A percentile compares a stretch with the other conserved stretches of the same genome.
Evolutionary conservation across 1,140 invertebrate genomes (phyloP).

Genomic region (Cyclina sinensis): DNA sequence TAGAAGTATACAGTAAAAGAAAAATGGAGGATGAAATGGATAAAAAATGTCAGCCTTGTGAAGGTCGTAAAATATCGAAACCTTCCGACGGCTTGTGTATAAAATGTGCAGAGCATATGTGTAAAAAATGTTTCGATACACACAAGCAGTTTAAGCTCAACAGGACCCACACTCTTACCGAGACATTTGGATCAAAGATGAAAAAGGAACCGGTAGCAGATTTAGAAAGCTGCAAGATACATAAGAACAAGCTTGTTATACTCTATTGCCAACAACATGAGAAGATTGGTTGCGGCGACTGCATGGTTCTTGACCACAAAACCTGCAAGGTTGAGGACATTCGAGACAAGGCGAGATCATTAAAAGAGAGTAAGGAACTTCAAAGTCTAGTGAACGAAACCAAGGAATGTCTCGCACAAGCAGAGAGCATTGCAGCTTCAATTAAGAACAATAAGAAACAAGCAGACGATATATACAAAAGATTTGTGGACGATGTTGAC

Average conservation of each 20-base stretch:
- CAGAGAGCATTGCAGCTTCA: no score
- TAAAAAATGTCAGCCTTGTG: neutral
- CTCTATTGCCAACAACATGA: constrained; percentile 1
- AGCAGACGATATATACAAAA: no score
- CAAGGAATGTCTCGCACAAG: no score
- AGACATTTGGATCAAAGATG: neutral
- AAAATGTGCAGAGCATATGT: neutral
- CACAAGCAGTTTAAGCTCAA: neutral
- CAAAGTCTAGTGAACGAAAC: no score
- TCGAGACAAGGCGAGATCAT: neutral
- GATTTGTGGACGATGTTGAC: no score
- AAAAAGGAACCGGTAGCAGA: neutral
- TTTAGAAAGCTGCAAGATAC: neutral
- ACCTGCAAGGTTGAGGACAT: neutral
- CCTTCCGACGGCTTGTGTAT: neutral
- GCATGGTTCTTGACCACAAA: constrained; percentile 7
- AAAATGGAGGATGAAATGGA: no score
- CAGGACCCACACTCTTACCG: neutral
- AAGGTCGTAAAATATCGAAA: neutral
- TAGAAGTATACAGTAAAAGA: no score
- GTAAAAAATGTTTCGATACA: neutral
- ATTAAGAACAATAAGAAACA: no score
- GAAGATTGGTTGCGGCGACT: constrained; percentile 10
- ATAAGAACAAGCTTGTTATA: neutral
- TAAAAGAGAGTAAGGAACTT: no score